Base-by-base conservation (phyloP, 2,113 vertebrate species). In the Hepsetus odoe region DNA sequence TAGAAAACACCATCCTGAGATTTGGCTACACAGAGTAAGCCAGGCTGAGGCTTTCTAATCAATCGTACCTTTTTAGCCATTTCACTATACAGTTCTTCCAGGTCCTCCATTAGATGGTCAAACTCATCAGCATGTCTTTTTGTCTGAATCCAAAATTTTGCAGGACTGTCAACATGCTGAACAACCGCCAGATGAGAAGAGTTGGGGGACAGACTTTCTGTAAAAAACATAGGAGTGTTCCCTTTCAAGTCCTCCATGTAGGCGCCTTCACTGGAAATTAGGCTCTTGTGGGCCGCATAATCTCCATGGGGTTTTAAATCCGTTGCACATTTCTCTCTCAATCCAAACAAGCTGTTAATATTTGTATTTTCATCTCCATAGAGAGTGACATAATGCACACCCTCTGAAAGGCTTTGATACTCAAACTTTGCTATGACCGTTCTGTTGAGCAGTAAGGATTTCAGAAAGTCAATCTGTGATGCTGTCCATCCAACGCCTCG, bases 101-200 rank as follows among this genome's bases (percentile, higher is more conserved):
- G 92, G 1, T 55, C 70, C 30, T 86, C 84, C 86, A 89, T 92
- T 64, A 99, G 75, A 76, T 93, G 87, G 72, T 88, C 86, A 84
- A 96, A 92, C 22, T 94, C 88, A 2, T 55, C 79, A 0, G 72
- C 85, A 72, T 94, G 87, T 42, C 91, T 91, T 12, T 87, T 85
- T 7, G 94, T 91, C 79, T 93, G 90, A 76, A 98, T 90, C 94
- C 96, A 98, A 83, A 99, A 98, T 82, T 94, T 93, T 0, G 92
- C 94, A 0, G 96, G 96, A 64, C 88, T 92, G 56, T 1, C 86
- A 33, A 95, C 65, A 35, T 94, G 89, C 56, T 94, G 92, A 6
- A 98, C 92, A 58, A 83, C 84, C 0, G 85, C 94, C 0, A 90
- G 67, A 0, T 94, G 89, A 20, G 92, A 92, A 0, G 86, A 82